Percentiles rank a stretch among this genome's conserved stretches.
Evolutionary conservation across 2,113 vertebrate genomes (phyloP).

Genomic region (Trematocara stigmaticum): DNA sequence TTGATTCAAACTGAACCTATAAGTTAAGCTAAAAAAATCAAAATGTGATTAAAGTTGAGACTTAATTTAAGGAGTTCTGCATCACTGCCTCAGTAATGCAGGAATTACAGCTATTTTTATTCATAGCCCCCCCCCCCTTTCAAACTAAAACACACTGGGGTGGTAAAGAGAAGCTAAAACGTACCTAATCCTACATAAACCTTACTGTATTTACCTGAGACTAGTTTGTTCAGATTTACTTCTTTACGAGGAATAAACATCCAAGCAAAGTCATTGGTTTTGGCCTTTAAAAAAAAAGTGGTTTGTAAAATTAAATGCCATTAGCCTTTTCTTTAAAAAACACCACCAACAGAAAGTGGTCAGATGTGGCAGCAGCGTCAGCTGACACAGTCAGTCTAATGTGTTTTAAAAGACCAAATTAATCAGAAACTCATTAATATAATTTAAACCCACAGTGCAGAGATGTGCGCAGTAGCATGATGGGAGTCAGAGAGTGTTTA

Average conservation of each 20-base stretch:
- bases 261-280: neutral
- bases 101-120: neutral
- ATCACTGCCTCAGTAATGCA: neutral
- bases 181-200: neutral
- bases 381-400: conserved; percentile 5
- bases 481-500: neutral
- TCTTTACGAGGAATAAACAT: neutral
- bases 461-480: neutral
- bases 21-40: neutral
- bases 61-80: neutral
- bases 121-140: rapidly evolving
- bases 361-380: neutral
- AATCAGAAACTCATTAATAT: neutral
- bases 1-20: too few species aligned
- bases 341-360: neutral
- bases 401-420: neutral
- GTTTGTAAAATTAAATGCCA: neutral
- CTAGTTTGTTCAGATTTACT: neutral
- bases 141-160: neutral
- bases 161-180: neutral
- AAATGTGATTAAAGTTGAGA: neutral
- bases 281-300: neutral
- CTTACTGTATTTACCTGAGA: neutral
- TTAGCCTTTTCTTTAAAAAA: neutral
- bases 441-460: neutral